These are phyloP conservation scores for Actenoides hombroni DNA, from an alignment of 2,113 vertebrate species.

Conservation along the genomic window DNA sequence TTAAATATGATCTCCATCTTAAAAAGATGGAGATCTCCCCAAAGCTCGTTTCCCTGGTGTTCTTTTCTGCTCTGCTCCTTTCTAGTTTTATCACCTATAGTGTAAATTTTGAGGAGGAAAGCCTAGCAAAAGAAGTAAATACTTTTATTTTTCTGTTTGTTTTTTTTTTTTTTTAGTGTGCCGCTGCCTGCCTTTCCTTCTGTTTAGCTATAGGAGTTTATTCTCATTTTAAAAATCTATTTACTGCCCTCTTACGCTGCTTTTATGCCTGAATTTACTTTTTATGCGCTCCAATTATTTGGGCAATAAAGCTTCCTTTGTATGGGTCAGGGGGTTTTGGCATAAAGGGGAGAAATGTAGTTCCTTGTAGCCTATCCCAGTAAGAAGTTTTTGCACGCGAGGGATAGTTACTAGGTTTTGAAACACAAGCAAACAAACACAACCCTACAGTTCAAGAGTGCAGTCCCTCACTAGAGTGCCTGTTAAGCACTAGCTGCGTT, in stretches of 20 bases:
- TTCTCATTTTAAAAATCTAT: background rate
- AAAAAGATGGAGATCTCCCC: background rate
- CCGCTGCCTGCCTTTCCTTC: background rate
- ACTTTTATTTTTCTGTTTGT: background rate
- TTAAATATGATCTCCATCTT: too few relatives aligned
- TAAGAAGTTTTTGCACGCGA: background rate
- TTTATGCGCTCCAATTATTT: background rate
- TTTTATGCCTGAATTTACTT: constrained; percentile 25
- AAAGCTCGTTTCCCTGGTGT: background rate
- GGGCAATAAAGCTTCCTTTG: background rate
- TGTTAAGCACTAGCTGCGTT: background rate
- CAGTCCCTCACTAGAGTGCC: background rate
- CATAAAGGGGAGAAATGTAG: background rate
- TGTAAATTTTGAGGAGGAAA: background rate
- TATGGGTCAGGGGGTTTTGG: background rate
- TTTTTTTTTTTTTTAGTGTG: background rate
- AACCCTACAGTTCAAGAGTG: background rate
- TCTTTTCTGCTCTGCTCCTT: background rate
- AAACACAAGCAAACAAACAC: background rate
- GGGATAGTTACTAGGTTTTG: background rate
- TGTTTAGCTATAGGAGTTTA: background rate
- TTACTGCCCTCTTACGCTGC: background rate
- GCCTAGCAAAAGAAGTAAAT: background rate
- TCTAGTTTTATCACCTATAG: background rate
- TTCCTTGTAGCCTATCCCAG: background rate